Evolutionary conservation across 2,113 vertebrate genomes (phyloP).

Genomic region (Malurus cyaneus): DNA sequence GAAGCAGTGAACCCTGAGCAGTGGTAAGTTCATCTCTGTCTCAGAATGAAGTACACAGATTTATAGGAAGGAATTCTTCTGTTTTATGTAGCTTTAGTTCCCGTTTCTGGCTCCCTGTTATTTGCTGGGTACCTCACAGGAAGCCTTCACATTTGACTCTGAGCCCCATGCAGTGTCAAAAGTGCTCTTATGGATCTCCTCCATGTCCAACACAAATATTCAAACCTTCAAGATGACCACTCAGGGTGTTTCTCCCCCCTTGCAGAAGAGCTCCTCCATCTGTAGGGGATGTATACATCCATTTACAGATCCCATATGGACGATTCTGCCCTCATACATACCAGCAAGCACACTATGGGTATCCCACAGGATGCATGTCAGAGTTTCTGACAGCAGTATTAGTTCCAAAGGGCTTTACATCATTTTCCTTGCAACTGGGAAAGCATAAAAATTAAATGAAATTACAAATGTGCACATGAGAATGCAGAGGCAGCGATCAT

Average conservation of each 20-base stretch:
- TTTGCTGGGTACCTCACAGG: not conserved
- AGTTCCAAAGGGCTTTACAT: not conserved
- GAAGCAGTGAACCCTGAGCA: not conserved
- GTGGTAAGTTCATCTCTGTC: accelerated
- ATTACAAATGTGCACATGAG: not conserved
- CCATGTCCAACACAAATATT: not conserved
- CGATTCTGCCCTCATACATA: not conserved
- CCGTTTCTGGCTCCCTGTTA: not conserved
- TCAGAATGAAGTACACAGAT: not conserved
- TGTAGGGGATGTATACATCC: accelerated
- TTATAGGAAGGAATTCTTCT: not conserved
- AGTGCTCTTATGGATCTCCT: not conserved
- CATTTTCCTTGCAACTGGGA: not conserved
- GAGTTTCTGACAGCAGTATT: not conserved
- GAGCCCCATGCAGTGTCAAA: not conserved
- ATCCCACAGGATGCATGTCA: not conserved
- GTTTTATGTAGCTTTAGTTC: not conserved
- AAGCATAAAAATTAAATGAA: not conserved
- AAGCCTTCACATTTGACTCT: not conserved
- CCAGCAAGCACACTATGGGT: not conserved
- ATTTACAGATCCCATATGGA: not conserved
- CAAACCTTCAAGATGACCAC: not conserved
- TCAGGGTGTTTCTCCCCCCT: not conserved
- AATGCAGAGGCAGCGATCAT: not conserved
- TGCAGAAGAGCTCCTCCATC: not conserved